These are phyloP conservation scores for Gobio gobio DNA, from an alignment of 2,113 vertebrate species.

Conservation along the genomic window DNA sequence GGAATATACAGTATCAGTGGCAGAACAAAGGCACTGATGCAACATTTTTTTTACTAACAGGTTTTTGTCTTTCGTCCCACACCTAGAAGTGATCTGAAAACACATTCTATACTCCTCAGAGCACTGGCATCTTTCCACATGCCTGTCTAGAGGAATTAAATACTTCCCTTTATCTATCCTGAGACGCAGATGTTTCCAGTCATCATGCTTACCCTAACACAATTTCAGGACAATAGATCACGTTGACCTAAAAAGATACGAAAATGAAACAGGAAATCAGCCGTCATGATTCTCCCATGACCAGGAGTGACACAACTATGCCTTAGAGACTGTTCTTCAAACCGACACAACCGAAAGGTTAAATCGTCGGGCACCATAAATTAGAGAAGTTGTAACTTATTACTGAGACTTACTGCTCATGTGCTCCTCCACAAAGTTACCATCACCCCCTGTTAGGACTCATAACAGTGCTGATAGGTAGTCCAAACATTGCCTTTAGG, in stretches of 20 bases:
- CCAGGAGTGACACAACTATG: not conserved
- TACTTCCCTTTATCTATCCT: constrained; percentile 21
- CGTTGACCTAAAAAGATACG: not conserved
- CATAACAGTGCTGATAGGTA: constrained; percentile 30
- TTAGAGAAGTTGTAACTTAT: not conserved
- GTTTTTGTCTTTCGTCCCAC: not conserved
- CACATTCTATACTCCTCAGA: not conserved
- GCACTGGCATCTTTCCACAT: not conserved
- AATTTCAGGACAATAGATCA: not conserved
- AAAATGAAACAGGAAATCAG: constrained; percentile 16
- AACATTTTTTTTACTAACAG: not conserved
- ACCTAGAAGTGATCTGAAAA: not conserved
- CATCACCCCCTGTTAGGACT: not conserved
- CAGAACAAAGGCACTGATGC: not conserved
- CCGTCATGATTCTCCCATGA: not conserved
- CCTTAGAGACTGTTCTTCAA: not conserved
- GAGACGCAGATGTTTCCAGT: constrained; percentile 30
- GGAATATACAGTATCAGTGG: not conserved
- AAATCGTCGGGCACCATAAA: not conserved
- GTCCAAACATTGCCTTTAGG: not conserved
- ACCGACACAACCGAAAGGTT: not conserved
- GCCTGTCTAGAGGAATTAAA: constrained; percentile 20
- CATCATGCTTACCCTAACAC: not conserved
- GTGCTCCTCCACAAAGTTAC: not conserved
- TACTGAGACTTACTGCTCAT: not conserved